Percentiles rank a stretch among this genome's conserved stretches.
Evolutionary conservation across 1,140 invertebrate species (phyloP).

Genomic region (Solenopsis invicta): DNA sequence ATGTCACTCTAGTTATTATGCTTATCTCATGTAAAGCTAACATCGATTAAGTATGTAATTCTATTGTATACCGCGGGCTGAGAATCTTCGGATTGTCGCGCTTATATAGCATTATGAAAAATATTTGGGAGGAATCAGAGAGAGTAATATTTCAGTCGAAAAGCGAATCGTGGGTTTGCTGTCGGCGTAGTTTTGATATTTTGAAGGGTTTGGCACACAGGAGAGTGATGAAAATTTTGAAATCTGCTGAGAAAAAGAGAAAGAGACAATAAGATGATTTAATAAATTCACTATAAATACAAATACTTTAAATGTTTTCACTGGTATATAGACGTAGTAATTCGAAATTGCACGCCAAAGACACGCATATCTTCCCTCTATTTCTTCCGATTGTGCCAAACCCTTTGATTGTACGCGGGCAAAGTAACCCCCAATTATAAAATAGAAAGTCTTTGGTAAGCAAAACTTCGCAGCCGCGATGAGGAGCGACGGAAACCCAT

Average conservation of each 20-base stretch:
- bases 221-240: background rate
- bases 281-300: slow-evolving; percentile 1
- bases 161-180: slow-evolving; percentile 54
- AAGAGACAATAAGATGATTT: background rate
- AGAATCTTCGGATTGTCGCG: slow-evolving; percentile 22
- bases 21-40: slow-evolving; percentile 72
- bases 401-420: slow-evolving; percentile 27
- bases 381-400: slow-evolving; percentile 21
- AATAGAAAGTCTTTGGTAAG: slow-evolving; percentile 16
- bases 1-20: slow-evolving; percentile 75
- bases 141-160: slow-evolving; percentile 28
- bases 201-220: slow-evolving; percentile 29
- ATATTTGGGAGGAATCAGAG: background rate
- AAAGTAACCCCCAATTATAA: slow-evolving; percentile 58
- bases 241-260: background rate
- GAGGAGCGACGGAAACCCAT: slow-evolving; percentile 25
- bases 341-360: slow-evolving; percentile 1
- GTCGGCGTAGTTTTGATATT: slow-evolving; percentile 38
- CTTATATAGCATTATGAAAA: slow-evolving; percentile 13
- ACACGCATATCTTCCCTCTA: background rate
- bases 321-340: background rate
- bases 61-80: slow-evolving; percentile 48
- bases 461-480: slow-evolving; percentile 4
- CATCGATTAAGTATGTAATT: slow-evolving; percentile 69
- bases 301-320: slow-evolving; percentile 2